A percentile compares a stretch with the other conserved stretches of the same genome.
phyloP scores from a whole-genome alignment of 2,888 invertebrate species.

The Ischnura elegans region DNA sequence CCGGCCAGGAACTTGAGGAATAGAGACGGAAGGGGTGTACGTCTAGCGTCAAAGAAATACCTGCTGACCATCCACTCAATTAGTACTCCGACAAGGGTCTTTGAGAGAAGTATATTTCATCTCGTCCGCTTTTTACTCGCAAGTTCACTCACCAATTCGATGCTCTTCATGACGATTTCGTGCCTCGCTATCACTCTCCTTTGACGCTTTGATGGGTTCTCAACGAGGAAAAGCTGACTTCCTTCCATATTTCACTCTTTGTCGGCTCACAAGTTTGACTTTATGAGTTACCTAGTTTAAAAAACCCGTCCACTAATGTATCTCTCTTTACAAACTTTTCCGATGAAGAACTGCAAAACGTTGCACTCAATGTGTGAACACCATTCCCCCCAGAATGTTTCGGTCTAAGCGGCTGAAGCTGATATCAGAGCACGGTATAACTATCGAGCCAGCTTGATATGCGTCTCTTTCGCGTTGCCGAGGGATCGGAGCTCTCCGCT shows the following conservation, averaged over 20 bases:
- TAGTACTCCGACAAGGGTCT: neutral
- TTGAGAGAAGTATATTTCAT: neutral
- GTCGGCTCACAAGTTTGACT: no score
- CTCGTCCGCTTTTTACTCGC: neutral
- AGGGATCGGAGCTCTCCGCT: neutral
- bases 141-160: slow-evolving; percentile 47
- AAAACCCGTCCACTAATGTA: no score
- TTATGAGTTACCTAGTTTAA: no score
- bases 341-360: neutral
- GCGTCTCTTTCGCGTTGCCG: neutral
- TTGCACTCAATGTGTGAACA: neutral
- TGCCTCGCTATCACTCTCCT: slow-evolving; percentile 25
- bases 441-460: slow-evolving; percentile 1
- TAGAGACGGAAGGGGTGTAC: neutral
- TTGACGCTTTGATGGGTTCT: neutral
- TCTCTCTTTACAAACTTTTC: neutral
- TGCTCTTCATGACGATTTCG: slow-evolving; percentile 58
- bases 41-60: neutral
- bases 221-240: slow-evolving; percentile 40
- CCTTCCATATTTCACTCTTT: slow-evolving; percentile 14
- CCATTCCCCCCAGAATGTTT: neutral
- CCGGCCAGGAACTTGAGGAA: slow-evolving; percentile 55
- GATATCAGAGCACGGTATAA: neutral
- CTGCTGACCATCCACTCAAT: no score
- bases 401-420: neutral